Evolutionary conservation across 2,113 vertebrate species (phyloP).

Genomic region (Bos indicus): DNA sequence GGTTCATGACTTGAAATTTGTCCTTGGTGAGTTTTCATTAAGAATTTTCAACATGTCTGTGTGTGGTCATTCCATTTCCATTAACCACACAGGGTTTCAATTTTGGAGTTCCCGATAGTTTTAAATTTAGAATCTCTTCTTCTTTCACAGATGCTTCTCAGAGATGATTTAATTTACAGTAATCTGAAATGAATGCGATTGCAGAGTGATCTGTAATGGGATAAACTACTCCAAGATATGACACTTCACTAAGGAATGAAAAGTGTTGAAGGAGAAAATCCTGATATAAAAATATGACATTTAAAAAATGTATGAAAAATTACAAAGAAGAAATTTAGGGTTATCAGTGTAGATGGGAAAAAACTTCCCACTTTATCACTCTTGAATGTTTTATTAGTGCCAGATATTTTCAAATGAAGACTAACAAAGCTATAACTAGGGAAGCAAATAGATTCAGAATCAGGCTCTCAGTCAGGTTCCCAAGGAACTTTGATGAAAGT

Average conservation of each 20-base stretch:
- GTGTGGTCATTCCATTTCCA: neutral
- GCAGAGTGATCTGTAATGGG: neutral
- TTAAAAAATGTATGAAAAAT: neutral
- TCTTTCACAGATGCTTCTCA: neutral
- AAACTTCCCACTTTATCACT: neutral
- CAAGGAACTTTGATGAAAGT: neutral
- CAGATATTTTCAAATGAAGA: neutral
- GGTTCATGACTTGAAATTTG: neutral
- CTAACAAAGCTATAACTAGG: neutral
- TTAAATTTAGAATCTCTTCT: slow-evolving; percentile 9
- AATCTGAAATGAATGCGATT: neutral
- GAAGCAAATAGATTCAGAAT: neutral
- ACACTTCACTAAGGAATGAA: neutral
- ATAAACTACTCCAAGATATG: neutral
- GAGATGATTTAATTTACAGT: slow-evolving; percentile 9
- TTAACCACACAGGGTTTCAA: neutral
- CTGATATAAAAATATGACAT: neutral
- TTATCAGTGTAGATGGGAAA: neutral
- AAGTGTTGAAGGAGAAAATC: neutral
- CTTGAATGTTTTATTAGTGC: neutral
- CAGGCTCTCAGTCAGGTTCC: neutral
- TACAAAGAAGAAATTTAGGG: neutral
- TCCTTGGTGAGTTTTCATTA: neutral
- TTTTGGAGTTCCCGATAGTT: neutral
- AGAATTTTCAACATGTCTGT: neutral